phyloP scores from a whole-genome alignment of 2,797 vertebrate genomes.

The Poeciliopsis presidionis region DNA sequence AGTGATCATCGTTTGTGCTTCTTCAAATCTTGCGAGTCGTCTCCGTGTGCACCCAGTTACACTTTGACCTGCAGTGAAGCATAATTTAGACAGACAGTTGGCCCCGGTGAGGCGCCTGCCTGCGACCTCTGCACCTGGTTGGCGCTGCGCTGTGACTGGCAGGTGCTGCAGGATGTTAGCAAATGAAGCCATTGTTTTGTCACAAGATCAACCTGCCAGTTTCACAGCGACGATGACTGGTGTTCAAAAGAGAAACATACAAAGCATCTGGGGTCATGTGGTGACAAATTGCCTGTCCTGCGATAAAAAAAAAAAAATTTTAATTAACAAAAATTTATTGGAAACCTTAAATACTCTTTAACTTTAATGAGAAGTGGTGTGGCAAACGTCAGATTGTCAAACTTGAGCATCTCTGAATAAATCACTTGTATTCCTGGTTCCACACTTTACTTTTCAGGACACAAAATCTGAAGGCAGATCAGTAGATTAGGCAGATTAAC shows the following conservation, averaged over 20 bases:
- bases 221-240: slow-evolving; percentile 61
- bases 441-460: neutral
- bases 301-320: slow-evolving; percentile 20
- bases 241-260: slow-evolving; percentile 34
- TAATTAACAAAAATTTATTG: neutral
- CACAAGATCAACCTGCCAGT: slow-evolving; percentile 48
- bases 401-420: too few relatives aligned
- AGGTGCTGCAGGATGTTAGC: slow-evolving; percentile 65
- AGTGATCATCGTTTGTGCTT: neutral
- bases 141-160: slow-evolving; percentile 58
- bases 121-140: slow-evolving; percentile 31
- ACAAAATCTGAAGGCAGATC: neutral
- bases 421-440: neutral
- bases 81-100: slow-evolving; percentile 26
- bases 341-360: neutral
- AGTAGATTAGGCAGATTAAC: neutral
- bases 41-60: neutral
- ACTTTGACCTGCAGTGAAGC: slow-evolving; percentile 12
- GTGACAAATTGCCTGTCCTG: slow-evolving; percentile 3
- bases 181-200: slow-evolving; percentile 44
- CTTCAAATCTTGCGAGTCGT: slow-evolving; percentile 3
- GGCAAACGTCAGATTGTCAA: neutral
- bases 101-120: slow-evolving; percentile 8
- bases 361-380: neutral
- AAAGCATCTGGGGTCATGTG: slow-evolving; percentile 9